phyloP scores from a whole-genome alignment of 2,888 invertebrate species.

The Brachyopa scutellaris region DNA sequence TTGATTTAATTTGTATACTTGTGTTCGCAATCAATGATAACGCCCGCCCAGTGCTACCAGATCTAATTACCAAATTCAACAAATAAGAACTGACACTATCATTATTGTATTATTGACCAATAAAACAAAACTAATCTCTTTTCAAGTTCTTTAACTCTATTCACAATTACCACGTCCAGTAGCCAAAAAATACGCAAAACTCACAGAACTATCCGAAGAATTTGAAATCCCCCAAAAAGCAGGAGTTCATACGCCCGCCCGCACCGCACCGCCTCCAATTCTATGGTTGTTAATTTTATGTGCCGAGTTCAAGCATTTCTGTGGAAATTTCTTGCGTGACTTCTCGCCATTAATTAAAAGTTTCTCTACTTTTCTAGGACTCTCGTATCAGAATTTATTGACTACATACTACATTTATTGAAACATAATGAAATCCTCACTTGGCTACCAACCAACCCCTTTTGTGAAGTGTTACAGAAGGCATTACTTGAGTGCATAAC shows the following conservation, averaged over 20 bases:
- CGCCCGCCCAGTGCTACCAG: too few species aligned
- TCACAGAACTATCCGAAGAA: conserved; percentile 50
- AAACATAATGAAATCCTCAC: conserved; percentile 18
- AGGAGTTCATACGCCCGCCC: too few species aligned
- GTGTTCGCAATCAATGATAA: too few species aligned
- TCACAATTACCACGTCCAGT: conserved; percentile 7
- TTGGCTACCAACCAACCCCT: background rate
- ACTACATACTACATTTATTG: conserved; percentile 29
- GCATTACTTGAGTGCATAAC: background rate
- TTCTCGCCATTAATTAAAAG: conserved; percentile 68
- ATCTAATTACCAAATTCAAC: too few species aligned
- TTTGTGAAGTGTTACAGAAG: background rate
- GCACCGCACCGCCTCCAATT: background rate
- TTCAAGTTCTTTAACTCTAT: too few species aligned
- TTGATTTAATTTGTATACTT: too few species aligned
- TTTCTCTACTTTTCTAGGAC: conserved; percentile 45
- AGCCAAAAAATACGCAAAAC: background rate
- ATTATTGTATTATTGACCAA: too few species aligned
- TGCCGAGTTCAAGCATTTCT: conserved; percentile 52
- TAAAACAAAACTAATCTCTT: too few species aligned
- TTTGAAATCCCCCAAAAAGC: conserved; percentile 19
- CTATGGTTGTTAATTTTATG: conserved; percentile 37
- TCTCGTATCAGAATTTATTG: conserved; percentile 49
- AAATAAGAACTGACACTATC: too few species aligned
- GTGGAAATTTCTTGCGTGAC: conserved; percentile 72